Evolutionary conservation across 2,113 vertebrate species (phyloP), one percentile per base, ranked within the genome.

Genomic region (Nibea albiflora): DNA sequence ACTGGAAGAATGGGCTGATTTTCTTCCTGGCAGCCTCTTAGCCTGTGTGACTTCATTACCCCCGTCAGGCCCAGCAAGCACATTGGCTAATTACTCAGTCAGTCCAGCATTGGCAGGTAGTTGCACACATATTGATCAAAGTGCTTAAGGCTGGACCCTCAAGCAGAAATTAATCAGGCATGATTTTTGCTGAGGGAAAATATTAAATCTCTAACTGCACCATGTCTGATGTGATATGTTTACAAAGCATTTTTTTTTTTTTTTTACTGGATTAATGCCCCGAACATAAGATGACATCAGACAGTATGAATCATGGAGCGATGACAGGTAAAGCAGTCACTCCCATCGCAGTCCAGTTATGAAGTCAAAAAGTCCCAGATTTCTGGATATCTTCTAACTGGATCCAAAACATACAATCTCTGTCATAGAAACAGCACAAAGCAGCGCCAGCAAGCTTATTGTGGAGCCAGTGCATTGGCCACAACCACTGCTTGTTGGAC

Each of bases 21-120:
- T 88, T 88, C 81, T 80, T 88, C 69, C 69, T 85, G 89, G 86
- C 91, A 93, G 88, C 80, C 35, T 70, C 76, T 73, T 71, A 78
- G 79, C 82, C 74, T 50, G 65, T 61, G 84, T 81, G 81, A 92
- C 91, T 94, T 91, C 85, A 92, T 93, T 92, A 86, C 86, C 82
- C 84, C 85, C 60, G 60, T 92, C 90, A 89, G 90, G 83, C 68
- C 83, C 69, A 88, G 88, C 84, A 87, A 92, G 89, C 93, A 83
- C 75, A 90, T 80, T 80, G 93, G 91, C 92, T 95, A 95, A 95
- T 95, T 94, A 93, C 93, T 94, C 93, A 94, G 90, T 89, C 88
- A 89, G 88, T 80, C 86, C 73, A 69, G 86, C 92, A 95, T 94
- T 94, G 94, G 92, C 93, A 95, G 92, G 87, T 94, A 91, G 90